A percentile compares a stretch with the other conserved stretches of the same genome.
Evolutionary conservation across 2,888 invertebrate genomes (phyloP).

Genomic region (Agonum fuliginosum): DNA sequence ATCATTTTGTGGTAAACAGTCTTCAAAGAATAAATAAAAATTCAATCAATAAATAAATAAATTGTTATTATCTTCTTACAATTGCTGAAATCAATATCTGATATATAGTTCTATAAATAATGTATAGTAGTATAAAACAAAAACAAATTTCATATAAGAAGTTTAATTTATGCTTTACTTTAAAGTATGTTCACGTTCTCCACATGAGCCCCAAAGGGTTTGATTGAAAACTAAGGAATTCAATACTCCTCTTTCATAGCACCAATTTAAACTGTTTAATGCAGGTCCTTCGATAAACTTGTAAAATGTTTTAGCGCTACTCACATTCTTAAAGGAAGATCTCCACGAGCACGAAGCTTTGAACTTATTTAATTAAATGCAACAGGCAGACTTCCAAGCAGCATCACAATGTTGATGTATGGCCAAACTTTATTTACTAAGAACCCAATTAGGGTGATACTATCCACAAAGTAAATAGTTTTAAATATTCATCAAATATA

Average conservation of each 20-base stretch:
- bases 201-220: not conserved
- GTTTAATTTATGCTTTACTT: conserved; percentile 14
- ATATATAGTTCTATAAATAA: no score
- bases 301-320: conserved; percentile 49
- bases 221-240: conserved; percentile 42
- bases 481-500: no score
- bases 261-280: conserved; percentile 45
- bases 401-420: conserved; percentile 40
- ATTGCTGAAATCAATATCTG: no score
- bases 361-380: conserved; percentile 51
- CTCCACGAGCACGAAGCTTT: conserved; percentile 21
- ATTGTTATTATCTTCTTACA: no score
- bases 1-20: no score
- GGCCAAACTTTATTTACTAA: conserved; percentile 41
- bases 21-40: no score
- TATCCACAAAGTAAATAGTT: conserved; percentile 16
- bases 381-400: conserved; percentile 30
- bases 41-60: no score
- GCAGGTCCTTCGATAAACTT: conserved; percentile 52
- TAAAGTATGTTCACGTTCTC: not conserved
- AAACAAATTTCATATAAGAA: no score
- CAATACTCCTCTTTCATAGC: conserved; percentile 36
- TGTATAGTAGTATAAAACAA: no score
- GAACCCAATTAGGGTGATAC: conserved; percentile 30
- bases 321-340: conserved; percentile 46